Conservation (phyloP, 2,113 vertebrate genomes). For the Galbula dea region DNA sequence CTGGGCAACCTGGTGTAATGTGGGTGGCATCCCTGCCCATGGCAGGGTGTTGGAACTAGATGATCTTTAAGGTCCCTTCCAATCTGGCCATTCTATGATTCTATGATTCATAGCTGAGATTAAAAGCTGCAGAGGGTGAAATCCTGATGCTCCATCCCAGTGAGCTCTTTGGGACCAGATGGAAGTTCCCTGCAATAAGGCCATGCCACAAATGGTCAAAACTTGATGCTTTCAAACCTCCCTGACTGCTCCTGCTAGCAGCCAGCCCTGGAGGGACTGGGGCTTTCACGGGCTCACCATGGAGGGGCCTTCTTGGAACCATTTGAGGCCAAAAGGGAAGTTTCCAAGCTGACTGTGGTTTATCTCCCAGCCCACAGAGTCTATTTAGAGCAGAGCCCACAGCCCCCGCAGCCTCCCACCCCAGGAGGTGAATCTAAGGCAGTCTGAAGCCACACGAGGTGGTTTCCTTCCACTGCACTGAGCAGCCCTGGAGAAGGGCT, state of each 20-base stretch:
- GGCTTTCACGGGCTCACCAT: background rate
- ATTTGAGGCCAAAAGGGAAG: background rate
- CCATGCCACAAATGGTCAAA: background rate
- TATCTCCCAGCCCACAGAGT: background rate
- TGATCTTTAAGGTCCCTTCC: no score
- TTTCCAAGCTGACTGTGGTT: background rate
- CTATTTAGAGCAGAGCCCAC: background rate
- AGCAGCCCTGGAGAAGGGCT: background rate
- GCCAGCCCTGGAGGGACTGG: fast-evolving
- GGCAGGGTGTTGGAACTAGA: no score
- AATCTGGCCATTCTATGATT: no score
- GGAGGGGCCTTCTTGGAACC: background rate
- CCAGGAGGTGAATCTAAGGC: fast-evolving
- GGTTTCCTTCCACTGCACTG: background rate
- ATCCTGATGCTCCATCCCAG: background rate
- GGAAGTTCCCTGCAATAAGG: background rate
- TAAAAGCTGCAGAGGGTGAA: background rate
- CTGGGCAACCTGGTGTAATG: no score
- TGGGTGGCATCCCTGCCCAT: no score
- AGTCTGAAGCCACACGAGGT: background rate
- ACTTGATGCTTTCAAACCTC: background rate
- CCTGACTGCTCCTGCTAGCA: background rate
- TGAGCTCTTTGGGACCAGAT: background rate
- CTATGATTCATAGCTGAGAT: background rate
- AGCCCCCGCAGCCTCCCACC: background rate